A percentile compares a stretch with the other conserved stretches of the same genome.
Evolutionary conservation across 2,888 invertebrate species (phyloP).

Genomic region (Lasiommata megera): DNA sequence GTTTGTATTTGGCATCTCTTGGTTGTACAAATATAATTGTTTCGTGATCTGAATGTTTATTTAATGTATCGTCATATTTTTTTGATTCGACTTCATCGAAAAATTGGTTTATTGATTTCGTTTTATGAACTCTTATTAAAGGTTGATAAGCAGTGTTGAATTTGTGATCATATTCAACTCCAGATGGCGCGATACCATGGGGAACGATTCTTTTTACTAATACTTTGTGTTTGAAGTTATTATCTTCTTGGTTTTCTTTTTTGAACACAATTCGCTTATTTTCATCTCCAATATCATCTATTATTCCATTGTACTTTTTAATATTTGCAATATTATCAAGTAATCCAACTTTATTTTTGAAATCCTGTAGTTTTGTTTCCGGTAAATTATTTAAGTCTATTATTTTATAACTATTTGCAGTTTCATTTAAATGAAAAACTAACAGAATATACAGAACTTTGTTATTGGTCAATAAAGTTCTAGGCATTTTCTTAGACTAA

Average conservation of each 20-base stretch:
- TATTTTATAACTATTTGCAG: neutral
- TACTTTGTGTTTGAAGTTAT: constrained; percentile 16
- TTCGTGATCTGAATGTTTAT: neutral
- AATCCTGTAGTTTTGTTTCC: neutral
- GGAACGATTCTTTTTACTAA: constrained; percentile 31
- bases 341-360: neutral
- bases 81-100: neutral
- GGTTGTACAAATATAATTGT: neutral
- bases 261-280: neutral
- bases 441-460: neutral
- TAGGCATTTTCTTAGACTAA: neutral
- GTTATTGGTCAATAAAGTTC: neutral
- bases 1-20: neutral
- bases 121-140: constrained; percentile 29
- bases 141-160: constrained; percentile 31
- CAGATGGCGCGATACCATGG: constrained; percentile 21
- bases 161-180: constrained; percentile 27
- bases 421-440: constrained; percentile 5
- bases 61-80: neutral
- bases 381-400: constrained; percentile 10
- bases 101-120: constrained; percentile 12
- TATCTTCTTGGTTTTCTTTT: neutral
- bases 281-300: neutral
- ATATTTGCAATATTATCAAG: neutral
- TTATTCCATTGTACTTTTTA: neutral